phyloP scores from a whole-genome alignment of 2,113 vertebrate genomes.

The Nesogale talazaci region DNA sequence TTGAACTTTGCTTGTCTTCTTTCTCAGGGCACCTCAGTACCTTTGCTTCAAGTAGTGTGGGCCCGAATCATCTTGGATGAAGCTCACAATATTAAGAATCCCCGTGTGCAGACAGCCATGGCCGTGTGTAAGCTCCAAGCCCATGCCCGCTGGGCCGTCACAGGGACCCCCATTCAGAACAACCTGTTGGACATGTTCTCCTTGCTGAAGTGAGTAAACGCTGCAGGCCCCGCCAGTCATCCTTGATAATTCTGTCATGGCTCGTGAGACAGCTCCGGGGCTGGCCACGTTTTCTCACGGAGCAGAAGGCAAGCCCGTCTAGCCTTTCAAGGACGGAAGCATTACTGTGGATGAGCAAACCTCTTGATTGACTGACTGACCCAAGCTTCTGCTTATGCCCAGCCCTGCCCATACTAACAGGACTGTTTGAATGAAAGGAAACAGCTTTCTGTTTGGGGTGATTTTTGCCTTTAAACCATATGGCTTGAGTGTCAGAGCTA shows the following conservation, averaged over 20 bases:
- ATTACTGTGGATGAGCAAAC: slow-evolving; percentile 53
- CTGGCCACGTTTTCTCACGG: neutral
- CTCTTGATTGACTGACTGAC: slow-evolving; percentile 16
- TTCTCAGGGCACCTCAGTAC: slow-evolving; percentile 81
- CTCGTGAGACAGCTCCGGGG: neutral
- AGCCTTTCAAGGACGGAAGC: slow-evolving; percentile 36
- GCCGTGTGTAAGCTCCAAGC: slow-evolving; percentile 93
- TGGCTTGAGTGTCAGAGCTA: neutral
- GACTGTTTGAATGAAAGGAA: neutral
- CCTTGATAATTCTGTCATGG: neutral
- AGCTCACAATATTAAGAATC: slow-evolving; percentile 97
- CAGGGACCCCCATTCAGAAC: slow-evolving; percentile 97
- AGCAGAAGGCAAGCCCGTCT: slow-evolving; percentile 15
- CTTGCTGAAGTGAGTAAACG: slow-evolving; percentile 91
- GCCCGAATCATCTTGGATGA: slow-evolving; percentile 95
- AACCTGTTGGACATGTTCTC: slow-evolving; percentile 98
- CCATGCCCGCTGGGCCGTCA: slow-evolving; percentile 94
- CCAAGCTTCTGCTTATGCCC: neutral
- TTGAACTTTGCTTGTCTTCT: slow-evolving; percentile 38
- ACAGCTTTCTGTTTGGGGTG: neutral
- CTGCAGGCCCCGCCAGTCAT: neutral
- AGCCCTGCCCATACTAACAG: neutral
- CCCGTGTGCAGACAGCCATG: slow-evolving; percentile 93
- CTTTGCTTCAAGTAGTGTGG: slow-evolving; percentile 91
- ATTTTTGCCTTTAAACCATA: slow-evolving; percentile 30